phyloP scores from a whole-genome alignment of 1,140 invertebrate genomes.

The Chelonus insularis region DNA sequence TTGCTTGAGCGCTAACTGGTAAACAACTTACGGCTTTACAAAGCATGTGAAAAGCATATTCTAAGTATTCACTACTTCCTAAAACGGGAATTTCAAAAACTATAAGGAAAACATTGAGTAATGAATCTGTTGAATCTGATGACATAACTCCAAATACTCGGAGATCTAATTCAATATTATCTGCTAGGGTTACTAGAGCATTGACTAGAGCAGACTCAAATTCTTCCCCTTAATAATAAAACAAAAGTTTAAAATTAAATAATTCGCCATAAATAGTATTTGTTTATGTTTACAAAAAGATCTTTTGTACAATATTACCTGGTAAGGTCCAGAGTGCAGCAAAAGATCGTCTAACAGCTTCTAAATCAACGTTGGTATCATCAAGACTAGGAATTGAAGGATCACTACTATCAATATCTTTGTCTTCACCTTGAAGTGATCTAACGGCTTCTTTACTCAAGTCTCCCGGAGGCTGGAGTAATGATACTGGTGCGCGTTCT shows the following conservation, averaged over 20 bases:
- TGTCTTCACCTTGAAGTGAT: constrained; percentile 79
- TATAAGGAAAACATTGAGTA: constrained; percentile 81
- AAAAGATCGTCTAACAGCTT: constrained; percentile 68
- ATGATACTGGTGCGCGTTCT: constrained; percentile 56
- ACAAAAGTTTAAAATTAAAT: too few species aligned
- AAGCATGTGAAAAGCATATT: constrained; percentile 78
- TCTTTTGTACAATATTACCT: too few species aligned
- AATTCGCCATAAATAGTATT: too few species aligned
- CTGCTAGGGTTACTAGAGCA: constrained; percentile 74
- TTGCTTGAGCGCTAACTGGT: constrained; percentile 76
- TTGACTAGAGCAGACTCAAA: constrained; percentile 78
- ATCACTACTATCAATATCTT: constrained; percentile 75
- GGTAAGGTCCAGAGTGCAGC: constrained; percentile 60
- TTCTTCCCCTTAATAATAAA: constrained; percentile 51
- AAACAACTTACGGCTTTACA: constrained; percentile 78
- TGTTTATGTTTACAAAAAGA: too few species aligned
- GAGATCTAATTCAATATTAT: constrained; percentile 75
- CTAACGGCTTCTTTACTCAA: constrained; percentile 71
- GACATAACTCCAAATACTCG: constrained; percentile 60
- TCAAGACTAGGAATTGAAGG: constrained; percentile 58
- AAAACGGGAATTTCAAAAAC: constrained; percentile 86
- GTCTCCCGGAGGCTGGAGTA: constrained; percentile 51
- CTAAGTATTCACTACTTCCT: constrained; percentile 79
- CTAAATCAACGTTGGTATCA: constrained; percentile 64
- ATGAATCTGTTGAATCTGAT: constrained; percentile 55